Conservation (phyloP, 2,797 vertebrate genomes). For the Jordanella pulchra region DNA sequence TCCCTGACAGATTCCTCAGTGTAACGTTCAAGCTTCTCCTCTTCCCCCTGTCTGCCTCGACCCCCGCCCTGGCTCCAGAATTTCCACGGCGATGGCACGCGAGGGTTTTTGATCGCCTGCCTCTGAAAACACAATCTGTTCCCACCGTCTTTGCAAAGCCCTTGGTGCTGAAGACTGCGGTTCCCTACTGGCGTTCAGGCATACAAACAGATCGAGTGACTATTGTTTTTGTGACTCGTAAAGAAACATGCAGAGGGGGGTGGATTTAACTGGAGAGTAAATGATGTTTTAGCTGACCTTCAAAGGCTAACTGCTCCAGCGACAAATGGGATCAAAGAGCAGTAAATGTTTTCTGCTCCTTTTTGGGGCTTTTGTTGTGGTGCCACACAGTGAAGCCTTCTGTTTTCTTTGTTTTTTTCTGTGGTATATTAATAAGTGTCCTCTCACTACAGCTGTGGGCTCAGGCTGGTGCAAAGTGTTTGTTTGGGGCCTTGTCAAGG, state of each 20-base stretch:
- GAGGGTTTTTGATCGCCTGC: constrained; percentile 79
- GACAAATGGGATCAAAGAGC: constrained; percentile 74
- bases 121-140: constrained; percentile 77
- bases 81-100: constrained; percentile 80
- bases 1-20: constrained; percentile 78
- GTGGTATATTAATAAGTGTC: constrained; percentile 64
- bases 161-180: constrained; percentile 63
- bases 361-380: constrained; percentile 63
- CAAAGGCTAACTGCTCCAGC: constrained; percentile 62
- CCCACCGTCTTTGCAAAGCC: constrained; percentile 60
- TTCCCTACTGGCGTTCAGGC: constrained; percentile 63
- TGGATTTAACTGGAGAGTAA: constrained; percentile 50
- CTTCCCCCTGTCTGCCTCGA: constrained; percentile 60
- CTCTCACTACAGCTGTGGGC: constrained; percentile 59
- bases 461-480: constrained; percentile 51
- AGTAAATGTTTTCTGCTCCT: constrained; percentile 61
- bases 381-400: constrained; percentile 51
- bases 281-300: constrained; percentile 73
- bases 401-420: constrained; percentile 37
- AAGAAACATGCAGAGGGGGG: constrained; percentile 59
- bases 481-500: constrained; percentile 39
- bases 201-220: constrained; percentile 71
- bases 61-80: constrained; percentile 62
- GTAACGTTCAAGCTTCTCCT: constrained; percentile 75
- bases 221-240: constrained; percentile 76